Evolutionary conservation across 2,888 invertebrate genomes (phyloP).

Genomic region (Drepana falcataria): DNA sequence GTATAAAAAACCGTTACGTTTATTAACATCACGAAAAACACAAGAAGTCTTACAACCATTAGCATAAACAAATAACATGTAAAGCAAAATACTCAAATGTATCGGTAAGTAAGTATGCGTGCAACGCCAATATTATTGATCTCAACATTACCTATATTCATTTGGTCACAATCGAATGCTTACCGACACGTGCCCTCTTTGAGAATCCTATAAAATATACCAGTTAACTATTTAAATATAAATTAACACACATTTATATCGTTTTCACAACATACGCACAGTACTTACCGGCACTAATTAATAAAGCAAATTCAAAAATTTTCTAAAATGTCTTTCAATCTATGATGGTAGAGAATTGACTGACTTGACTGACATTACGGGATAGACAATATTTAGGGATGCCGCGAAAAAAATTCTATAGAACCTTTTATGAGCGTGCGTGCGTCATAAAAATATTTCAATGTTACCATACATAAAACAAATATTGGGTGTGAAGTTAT

Average conservation of each 20-base stretch:
- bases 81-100: too few relatives aligned
- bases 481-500: too few relatives aligned
- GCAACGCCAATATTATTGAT: too few relatives aligned
- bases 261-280: background rate
- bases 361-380: constrained; percentile 5
- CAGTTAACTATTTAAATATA: background rate
- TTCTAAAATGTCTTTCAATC: background rate
- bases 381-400: constrained; percentile 21
- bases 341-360: background rate
- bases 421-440: constrained; percentile 8
- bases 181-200: constrained; percentile 13
- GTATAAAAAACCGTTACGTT: too few relatives aligned
- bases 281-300: background rate
- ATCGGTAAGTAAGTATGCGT: too few relatives aligned
- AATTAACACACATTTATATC: background rate
- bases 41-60: too few relatives aligned
- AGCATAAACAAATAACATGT: too few relatives aligned
- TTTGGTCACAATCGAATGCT: constrained; percentile 1
- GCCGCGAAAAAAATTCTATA: constrained; percentile 39
- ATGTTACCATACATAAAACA: background rate
- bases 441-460: background rate
- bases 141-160: background rate
- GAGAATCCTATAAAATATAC: constrained; percentile 6
- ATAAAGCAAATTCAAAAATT: background rate
- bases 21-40: too few relatives aligned